These are phyloP conservation scores for Bombus superbus DNA, from an alignment of 1,140 invertebrate genomes.

Conservation along the genomic window DNA sequence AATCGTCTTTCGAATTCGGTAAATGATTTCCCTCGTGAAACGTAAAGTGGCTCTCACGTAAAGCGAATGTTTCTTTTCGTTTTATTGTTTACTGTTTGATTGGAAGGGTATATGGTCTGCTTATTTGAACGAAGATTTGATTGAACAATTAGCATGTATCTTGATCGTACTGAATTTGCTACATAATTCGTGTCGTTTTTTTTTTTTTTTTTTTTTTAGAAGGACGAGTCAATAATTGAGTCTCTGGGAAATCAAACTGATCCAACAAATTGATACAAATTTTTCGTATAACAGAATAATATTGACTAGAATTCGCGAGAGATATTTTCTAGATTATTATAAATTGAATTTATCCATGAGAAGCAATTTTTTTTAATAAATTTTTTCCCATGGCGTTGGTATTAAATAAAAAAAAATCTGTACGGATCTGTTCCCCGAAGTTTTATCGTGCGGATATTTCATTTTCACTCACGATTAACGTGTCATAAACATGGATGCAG, in stretches of 20 bases:
- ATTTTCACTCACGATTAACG: background rate
- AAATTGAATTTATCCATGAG: no score
- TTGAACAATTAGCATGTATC: no score
- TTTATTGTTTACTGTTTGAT: background rate
- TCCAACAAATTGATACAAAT: background rate
- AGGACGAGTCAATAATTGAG: no score
- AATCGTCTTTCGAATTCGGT: background rate
- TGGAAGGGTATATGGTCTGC: no score
- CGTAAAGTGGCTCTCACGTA: fast-evolving
- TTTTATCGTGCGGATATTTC: background rate
- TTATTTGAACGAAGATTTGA: no score
- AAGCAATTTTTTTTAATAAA: background rate
- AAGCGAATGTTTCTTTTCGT: no score
- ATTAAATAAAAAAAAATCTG: background rate
- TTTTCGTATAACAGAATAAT: background rate
- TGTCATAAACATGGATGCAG: background rate
- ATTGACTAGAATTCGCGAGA: background rate
- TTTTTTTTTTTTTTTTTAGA: no score
- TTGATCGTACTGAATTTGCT: no score
- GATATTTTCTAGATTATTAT: background rate
- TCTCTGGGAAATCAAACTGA: no score
- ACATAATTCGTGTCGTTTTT: no score
- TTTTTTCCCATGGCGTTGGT: background rate
- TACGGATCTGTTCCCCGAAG: background rate
- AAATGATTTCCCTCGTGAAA: background rate